These are phyloP conservation scores for Sminthopsis crassicaudata DNA, from an alignment of 2,113 vertebrate species.

Conservation along the genomic window DNA sequence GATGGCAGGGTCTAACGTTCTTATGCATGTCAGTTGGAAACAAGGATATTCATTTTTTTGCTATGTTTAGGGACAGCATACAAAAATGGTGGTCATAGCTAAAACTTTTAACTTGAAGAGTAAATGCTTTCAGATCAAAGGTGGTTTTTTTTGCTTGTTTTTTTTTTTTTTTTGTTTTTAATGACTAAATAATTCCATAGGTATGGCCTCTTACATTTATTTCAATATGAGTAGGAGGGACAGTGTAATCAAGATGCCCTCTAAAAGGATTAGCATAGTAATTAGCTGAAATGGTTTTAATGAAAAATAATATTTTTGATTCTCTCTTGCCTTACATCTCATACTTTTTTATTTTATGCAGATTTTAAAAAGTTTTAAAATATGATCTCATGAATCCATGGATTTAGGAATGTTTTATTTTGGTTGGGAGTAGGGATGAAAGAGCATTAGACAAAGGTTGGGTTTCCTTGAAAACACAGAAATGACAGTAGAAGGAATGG, in stretches of 20 bases:
- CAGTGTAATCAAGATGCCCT: background rate
- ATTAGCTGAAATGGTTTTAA: conserved; percentile 20
- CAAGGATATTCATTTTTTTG: background rate
- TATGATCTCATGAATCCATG: background rate
- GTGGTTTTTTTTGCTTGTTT: no score
- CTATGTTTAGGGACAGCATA: background rate
- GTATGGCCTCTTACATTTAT: background rate
- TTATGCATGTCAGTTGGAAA: background rate
- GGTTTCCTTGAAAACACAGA: conserved; percentile 29
- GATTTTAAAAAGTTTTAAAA: background rate
- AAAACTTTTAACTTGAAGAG: background rate
- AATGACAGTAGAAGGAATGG: background rate
- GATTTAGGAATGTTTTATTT: background rate
- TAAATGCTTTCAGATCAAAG: background rate
- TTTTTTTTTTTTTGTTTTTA: no score
- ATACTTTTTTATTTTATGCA: background rate
- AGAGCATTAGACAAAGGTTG: background rate
- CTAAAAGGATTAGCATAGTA: background rate
- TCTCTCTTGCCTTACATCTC: conserved; percentile 14
- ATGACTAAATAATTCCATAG: background rate
- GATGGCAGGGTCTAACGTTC: background rate
- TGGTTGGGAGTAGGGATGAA: background rate
- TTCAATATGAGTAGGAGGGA: background rate
- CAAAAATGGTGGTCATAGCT: background rate
- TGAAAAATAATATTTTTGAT: conserved; percentile 35